These are phyloP conservation scores for Malurus cyaneus DNA, from an alignment of 2,113 vertebrate genomes.

Conservation along the genomic window DNA sequence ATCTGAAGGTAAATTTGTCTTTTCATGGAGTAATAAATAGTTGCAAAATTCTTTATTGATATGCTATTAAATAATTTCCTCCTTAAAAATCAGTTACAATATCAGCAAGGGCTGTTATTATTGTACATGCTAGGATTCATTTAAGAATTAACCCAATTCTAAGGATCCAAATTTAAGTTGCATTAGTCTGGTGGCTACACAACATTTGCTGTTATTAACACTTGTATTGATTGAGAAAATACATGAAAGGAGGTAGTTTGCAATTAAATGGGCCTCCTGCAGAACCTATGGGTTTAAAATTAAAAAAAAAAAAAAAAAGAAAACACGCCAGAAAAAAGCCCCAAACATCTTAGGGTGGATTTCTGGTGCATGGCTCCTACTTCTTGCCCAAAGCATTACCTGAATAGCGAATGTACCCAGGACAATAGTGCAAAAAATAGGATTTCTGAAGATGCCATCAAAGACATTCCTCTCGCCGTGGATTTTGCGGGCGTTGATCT, in stretches of 20 bases:
- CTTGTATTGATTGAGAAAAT: background rate
- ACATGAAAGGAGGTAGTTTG: background rate
- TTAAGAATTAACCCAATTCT: background rate
- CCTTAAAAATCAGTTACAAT: background rate
- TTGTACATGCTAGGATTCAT: background rate
- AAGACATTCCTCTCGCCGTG: slow-evolving; percentile 98
- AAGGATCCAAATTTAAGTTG: background rate
- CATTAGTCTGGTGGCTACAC: background rate
- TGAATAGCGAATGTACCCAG: slow-evolving; percentile 93
- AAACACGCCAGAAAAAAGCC: accelerated
- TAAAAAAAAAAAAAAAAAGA: background rate
- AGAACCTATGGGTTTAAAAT: background rate
- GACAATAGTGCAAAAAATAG: slow-evolving; percentile 97
- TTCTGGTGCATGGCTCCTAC: background rate
- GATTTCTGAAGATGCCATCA: slow-evolving; percentile 95
- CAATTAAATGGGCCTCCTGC: background rate
- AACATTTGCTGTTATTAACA: background rate
- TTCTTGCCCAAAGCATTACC: slow-evolving; percentile 70
- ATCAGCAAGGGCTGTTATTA: background rate
- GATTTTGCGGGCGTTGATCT: slow-evolving; percentile 98
- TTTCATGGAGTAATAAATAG: background rate
- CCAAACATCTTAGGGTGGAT: too few species aligned
- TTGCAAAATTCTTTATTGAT: background rate
- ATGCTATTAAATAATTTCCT: background rate
- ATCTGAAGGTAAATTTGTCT: background rate